These are phyloP conservation scores for Oriolus oriolus DNA, from an alignment of 2,113 vertebrate genomes.

Conservation along the genomic window DNA sequence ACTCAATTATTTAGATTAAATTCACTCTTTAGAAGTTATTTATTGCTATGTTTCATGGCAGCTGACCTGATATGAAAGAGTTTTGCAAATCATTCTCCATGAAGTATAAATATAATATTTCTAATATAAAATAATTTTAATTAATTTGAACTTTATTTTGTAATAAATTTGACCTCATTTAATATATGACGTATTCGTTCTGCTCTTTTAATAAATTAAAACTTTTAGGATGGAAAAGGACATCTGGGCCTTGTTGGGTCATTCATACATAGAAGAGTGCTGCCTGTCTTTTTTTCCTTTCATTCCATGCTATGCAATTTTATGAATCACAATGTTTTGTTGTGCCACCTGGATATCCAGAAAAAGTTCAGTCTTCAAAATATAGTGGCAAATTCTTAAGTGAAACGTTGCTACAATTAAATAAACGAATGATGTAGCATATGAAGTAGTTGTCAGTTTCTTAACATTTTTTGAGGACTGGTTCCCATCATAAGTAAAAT, in stretches of 20 bases:
- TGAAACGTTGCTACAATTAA: background rate
- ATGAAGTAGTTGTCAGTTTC: background rate
- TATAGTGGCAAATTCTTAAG: background rate
- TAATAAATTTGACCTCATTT: background rate
- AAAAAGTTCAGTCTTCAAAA: background rate
- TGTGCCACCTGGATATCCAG: background rate
- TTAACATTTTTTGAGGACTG: background rate
- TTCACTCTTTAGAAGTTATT: background rate
- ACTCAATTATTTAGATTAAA: background rate
- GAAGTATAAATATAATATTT: background rate
- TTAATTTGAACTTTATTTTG: background rate
- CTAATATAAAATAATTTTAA: background rate
- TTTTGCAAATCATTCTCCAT: background rate
- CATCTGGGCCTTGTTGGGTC: background rate
- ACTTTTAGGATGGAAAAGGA: background rate
- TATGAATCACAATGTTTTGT: background rate
- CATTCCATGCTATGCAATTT: background rate
- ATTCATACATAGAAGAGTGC: background rate
- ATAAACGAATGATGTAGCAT: background rate
- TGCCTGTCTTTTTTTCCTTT: background rate
- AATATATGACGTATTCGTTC: background rate
- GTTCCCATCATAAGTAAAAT: background rate
- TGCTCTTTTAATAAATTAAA: background rate
- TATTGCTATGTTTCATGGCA: background rate
- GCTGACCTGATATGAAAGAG: background rate